These are phyloP conservation scores for Nemurella pictetii DNA, from an alignment of 2,888 invertebrate species.

Conservation along the genomic window DNA sequence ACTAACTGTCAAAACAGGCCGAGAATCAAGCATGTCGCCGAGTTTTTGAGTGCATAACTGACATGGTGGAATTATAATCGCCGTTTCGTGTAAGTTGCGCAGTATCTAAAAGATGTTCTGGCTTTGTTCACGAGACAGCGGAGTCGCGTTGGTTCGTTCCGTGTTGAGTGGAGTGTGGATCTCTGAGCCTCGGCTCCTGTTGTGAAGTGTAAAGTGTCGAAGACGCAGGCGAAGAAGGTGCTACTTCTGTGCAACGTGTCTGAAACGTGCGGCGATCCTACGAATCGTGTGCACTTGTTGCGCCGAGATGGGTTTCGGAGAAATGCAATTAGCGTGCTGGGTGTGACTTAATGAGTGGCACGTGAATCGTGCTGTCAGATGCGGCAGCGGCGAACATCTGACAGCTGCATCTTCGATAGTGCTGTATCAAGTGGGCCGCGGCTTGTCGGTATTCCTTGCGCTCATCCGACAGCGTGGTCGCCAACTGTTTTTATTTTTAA, in stretches of 20 bases:
- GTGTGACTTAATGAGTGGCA: not conserved
- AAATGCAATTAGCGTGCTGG: too few relatives aligned
- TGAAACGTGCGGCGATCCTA: not conserved
- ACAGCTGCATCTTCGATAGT: not conserved
- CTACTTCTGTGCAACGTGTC: not conserved
- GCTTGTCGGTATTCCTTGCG: too few relatives aligned
- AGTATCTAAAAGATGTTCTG: not conserved
- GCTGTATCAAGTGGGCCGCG: not conserved
- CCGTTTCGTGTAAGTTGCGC: not conserved
- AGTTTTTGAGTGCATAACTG: not conserved
- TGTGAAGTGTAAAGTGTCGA: not conserved
- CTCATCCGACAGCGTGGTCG: not conserved
- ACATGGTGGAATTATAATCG: not conserved
- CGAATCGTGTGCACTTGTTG: too few relatives aligned
- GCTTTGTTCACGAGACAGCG: not conserved
- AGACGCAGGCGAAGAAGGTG: not conserved
- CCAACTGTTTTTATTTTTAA: too few relatives aligned
- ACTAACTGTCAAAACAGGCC: constrained; percentile 1
- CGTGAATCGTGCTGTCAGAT: not conserved
- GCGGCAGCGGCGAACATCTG: not conserved
- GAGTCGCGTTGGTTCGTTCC: not conserved
- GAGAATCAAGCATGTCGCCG: not conserved
- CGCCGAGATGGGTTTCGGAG: too few relatives aligned
- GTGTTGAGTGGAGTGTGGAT: not conserved
- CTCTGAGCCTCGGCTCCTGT: not conserved